A percentile compares a stretch with the other conserved stretches of the same genome.
Conservation (phyloP, 2,888 invertebrate species). For the Trachelus troglodyta region DNA sequence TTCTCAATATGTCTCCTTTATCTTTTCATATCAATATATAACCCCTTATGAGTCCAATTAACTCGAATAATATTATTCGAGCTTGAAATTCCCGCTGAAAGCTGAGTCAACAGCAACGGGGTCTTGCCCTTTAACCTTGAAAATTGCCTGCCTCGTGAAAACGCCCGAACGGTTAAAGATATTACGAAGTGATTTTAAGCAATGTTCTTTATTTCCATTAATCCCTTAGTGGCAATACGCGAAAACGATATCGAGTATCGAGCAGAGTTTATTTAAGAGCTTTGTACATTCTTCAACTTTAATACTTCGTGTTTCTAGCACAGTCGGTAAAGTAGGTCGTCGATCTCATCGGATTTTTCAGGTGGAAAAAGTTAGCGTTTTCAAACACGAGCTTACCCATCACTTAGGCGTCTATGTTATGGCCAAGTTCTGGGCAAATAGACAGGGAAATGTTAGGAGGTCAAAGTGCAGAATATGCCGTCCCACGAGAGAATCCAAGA, state of each 20-base stretch:
- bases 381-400: background rate
- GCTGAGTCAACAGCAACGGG: constrained; percentile 39
- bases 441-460: background rate
- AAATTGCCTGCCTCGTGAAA: constrained; percentile 3
- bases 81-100: constrained; percentile 46
- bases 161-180: constrained; percentile 11
- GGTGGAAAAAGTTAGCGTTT: background rate
- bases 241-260: background rate
- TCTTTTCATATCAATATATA: constrained; percentile 26
- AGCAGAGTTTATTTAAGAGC: background rate
- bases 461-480: background rate
- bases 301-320: background rate
- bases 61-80: constrained; percentile 49
- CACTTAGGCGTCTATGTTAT: background rate
- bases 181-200: constrained; percentile 7
- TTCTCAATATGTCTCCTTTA: background rate
- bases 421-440: background rate
- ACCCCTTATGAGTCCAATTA: constrained; percentile 49
- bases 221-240: constrained; percentile 3
- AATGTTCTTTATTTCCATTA: constrained; percentile 15
- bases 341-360: background rate
- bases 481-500: background rate
- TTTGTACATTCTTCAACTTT: background rate
- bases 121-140: background rate
- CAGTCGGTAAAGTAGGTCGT: background rate